These are phyloP conservation scores for Acronicta alni DNA, from an alignment of 2,888 invertebrate genomes.

Conservation along the genomic window DNA sequence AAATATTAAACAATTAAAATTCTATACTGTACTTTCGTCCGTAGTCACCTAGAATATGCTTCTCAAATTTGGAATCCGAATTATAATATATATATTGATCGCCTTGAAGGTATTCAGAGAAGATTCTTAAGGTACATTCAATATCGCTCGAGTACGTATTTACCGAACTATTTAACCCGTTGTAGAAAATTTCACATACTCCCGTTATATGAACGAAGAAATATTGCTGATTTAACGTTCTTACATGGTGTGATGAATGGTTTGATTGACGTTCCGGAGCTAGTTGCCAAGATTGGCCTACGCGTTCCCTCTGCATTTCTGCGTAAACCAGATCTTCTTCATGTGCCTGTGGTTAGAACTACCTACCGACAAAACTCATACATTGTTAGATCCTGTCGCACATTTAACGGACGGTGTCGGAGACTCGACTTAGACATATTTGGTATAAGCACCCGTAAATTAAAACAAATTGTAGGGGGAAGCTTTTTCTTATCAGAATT, in stretches of 20 bases:
- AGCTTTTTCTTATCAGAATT: too few species aligned
- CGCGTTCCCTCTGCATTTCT: not conserved
- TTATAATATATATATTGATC: not conserved
- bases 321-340: not conserved
- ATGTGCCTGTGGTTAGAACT: not conserved
- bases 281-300: not conserved
- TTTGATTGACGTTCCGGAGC: not conserved
- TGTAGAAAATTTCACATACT: conserved; percentile 1
- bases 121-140: not conserved
- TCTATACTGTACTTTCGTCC: not conserved
- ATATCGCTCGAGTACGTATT: not conserved
- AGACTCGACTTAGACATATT: not conserved
- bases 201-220: not conserved
- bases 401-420: not conserved
- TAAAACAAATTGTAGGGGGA: not conserved
- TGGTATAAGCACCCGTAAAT: not conserved
- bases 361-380: not conserved
- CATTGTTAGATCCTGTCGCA: not conserved
- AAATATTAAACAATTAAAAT: not conserved
- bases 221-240: not conserved
- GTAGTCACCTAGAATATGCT: not conserved
- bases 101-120: not conserved
- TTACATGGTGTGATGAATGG: not conserved
- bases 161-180: not conserved
- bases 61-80: not conserved